Conservation (phyloP, 2,888 invertebrate species). For the Sylvicola cinctus region DNA sequence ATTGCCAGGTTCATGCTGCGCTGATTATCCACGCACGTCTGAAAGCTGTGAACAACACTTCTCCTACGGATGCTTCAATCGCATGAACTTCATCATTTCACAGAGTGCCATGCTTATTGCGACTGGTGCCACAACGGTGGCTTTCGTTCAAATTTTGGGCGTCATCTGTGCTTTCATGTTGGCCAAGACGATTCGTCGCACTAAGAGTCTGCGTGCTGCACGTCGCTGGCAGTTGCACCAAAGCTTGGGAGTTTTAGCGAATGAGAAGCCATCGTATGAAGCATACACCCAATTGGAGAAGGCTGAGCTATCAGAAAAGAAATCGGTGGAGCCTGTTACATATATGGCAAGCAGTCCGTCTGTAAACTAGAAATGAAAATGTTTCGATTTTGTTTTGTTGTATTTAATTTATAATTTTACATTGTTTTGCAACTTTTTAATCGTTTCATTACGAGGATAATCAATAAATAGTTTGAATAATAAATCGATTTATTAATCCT, state of each 20-base stretch:
- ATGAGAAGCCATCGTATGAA: conserved; percentile 3
- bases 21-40: conserved; percentile 14
- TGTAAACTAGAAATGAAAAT: no score
- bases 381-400: no score
- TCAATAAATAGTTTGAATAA: no score
- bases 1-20: conserved; percentile 39
- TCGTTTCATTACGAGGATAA: no score
- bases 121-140: conserved; percentile 58
- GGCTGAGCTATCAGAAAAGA: background rate
- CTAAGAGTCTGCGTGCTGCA: conserved; percentile 50
- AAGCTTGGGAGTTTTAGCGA: conserved; percentile 19
- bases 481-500: no score
- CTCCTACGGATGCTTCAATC: conserved; percentile 35
- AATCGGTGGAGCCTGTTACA: no score
- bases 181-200: conserved; percentile 62
- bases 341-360: no score
- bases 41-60: conserved; percentile 15
- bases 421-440: no score
- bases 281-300: conserved; percentile 4
- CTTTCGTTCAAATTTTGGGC: conserved; percentile 67
- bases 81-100: conserved; percentile 38
- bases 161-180: conserved; percentile 76
- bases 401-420: no score
- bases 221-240: conserved; percentile 40
- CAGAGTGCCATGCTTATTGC: conserved; percentile 51